Percentiles rank a stretch among this genome's conserved stretches.
These are phyloP conservation scores for Melinopterus prodromus DNA, from an alignment of 2,888 invertebrate species.

Conservation along the genomic window DNA sequence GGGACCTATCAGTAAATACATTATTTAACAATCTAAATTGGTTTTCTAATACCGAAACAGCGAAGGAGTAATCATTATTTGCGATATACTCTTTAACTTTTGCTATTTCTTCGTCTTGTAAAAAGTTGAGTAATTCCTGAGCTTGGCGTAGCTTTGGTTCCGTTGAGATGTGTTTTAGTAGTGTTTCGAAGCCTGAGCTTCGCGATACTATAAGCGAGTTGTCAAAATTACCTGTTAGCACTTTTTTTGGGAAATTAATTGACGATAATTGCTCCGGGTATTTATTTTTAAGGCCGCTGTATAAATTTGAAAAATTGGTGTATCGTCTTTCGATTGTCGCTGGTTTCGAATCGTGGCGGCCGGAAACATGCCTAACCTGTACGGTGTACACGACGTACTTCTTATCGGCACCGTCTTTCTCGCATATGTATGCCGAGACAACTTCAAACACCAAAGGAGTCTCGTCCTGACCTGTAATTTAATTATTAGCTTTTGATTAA, in stretches of 20 bases:
- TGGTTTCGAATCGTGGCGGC: slow-evolving; percentile 65
- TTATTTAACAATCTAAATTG: slow-evolving; percentile 73
- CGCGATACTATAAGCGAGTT: slow-evolving; percentile 71
- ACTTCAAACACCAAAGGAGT: slow-evolving; percentile 70
- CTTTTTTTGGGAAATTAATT: slow-evolving; percentile 74
- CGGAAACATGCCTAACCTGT: slow-evolving; percentile 69
- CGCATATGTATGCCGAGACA: slow-evolving; percentile 71
- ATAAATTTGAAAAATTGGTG: slow-evolving; percentile 75
- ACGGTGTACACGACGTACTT: slow-evolving; percentile 77
- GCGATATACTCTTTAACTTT: slow-evolving; percentile 69
- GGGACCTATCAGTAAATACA: slow-evolving; percentile 73
- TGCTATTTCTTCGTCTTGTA: slow-evolving; percentile 71
- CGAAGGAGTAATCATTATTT: slow-evolving; percentile 67
- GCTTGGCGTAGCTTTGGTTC: slow-evolving; percentile 68
- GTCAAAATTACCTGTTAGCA: slow-evolving; percentile 75
- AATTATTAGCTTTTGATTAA: not conserved
- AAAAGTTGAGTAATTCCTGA: slow-evolving; percentile 67
- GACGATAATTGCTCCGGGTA: slow-evolving; percentile 64
- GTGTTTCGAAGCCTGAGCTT: slow-evolving; percentile 70
- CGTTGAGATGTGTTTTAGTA: slow-evolving; percentile 66
- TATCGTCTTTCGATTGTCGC: slow-evolving; percentile 75
- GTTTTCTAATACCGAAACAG: slow-evolving; percentile 71
- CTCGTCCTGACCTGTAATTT: slow-evolving; percentile 45
- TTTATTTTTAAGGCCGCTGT: slow-evolving; percentile 68
- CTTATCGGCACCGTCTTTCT: slow-evolving; percentile 68